These are phyloP conservation scores for Myiagra hebetior DNA, from an alignment of 2,113 vertebrate species.

Conservation along the genomic window DNA sequence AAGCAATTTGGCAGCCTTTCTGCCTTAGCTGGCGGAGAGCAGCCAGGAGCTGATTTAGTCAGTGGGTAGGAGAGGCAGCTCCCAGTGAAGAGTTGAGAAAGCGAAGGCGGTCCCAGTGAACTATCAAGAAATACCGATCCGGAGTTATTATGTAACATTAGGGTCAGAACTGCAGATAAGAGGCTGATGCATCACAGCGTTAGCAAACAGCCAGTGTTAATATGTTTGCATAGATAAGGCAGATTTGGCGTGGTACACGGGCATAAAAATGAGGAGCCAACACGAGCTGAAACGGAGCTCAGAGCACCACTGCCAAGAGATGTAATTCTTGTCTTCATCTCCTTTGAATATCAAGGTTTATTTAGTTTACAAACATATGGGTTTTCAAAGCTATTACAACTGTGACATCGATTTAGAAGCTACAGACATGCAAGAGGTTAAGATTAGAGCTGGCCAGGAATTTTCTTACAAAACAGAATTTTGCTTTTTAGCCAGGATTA, in stretches of 20 bases:
- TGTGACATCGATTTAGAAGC: constrained; percentile 61
- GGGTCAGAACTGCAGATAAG: constrained; percentile 44
- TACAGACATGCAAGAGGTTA: constrained; percentile 62
- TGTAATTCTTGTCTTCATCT: constrained; percentile 67
- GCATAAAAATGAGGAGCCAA: constrained; percentile 56
- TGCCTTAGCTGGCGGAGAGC: neutral
- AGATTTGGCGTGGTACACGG: constrained; percentile 40
- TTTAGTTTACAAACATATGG: constrained; percentile 68
- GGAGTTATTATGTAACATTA: constrained; percentile 6
- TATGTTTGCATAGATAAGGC: constrained; percentile 59
- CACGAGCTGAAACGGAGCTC: constrained; percentile 52
- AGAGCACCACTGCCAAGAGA: constrained; percentile 60
- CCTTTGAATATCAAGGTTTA: constrained; percentile 68
- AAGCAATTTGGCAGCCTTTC: constrained; percentile 21
- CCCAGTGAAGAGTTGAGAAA: neutral
- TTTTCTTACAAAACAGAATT: constrained; percentile 64
- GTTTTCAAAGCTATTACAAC: constrained; percentile 62
- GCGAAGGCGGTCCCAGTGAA: neutral
- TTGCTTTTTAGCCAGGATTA: constrained; percentile 67
- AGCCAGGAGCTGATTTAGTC: constrained; percentile 21
- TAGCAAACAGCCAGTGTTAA: constrained; percentile 35
- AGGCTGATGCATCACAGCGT: constrained; percentile 16
- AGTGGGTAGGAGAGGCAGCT: constrained; percentile 20
- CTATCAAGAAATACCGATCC: neutral
- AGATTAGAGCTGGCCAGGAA: constrained; percentile 63